Conservation (phyloP, 2,113 vertebrate species). For the Xenopus tropicalis region DNA sequence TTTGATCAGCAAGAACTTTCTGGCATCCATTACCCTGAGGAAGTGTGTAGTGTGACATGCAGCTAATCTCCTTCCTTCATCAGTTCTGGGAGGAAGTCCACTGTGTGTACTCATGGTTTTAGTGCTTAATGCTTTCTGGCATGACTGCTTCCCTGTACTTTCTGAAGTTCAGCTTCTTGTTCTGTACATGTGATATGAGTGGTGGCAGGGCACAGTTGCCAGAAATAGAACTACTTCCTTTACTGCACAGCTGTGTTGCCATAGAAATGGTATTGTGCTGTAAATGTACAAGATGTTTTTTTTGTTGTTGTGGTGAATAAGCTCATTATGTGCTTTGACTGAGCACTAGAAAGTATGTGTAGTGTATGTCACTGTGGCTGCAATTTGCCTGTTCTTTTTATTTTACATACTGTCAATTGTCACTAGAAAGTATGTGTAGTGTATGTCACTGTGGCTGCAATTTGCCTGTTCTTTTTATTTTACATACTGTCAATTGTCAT, state of each 20-base stretch:
- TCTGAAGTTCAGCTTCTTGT: slow-evolving; percentile 22
- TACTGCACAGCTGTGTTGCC: slow-evolving; percentile 25
- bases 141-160: neutral
- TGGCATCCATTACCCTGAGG: no score
- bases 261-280: slow-evolving; percentile 32
- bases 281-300: slow-evolving; percentile 33
- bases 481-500: no score
- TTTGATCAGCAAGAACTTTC: no score
- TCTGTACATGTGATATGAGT: slow-evolving; percentile 17
- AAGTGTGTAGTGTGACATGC: no score
- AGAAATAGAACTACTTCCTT: slow-evolving; percentile 34
- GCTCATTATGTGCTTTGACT: slow-evolving; percentile 27
- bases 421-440: neutral
- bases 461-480: no score
- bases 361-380: neutral
- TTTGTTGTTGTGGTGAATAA: slow-evolving; percentile 20
- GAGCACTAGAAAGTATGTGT: neutral
- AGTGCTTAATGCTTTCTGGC: no score
- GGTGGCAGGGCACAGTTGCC: slow-evolving; percentile 11
- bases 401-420: no score
- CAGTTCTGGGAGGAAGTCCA: no score
- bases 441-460: neutral
- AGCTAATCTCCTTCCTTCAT: no score
- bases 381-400: no score
- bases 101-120: no score